Conservation (phyloP, 1,140 invertebrate species). For the Lethocerus indicus region DNA sequence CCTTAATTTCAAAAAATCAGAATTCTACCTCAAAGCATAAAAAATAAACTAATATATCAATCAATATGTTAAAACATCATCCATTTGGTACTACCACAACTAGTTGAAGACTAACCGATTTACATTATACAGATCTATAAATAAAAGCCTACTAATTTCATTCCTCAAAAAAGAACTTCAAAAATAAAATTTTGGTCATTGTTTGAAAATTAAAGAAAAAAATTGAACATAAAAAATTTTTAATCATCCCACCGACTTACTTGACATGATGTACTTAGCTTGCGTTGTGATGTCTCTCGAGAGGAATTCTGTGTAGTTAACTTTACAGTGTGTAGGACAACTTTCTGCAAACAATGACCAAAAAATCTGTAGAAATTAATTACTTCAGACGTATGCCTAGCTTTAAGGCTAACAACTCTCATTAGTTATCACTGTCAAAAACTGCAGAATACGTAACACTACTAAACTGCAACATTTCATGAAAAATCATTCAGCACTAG, state of each 20-base stretch:
- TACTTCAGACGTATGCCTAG: no score
- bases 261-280: slow-evolving; percentile 42
- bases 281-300: slow-evolving; percentile 35
- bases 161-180: background rate
- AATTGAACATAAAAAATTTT: background rate
- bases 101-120: no score
- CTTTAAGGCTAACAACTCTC: no score
- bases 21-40: background rate
- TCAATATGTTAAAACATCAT: background rate
- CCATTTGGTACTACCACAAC: no score
- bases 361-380: no score
- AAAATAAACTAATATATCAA: background rate
- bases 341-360: slow-evolving; percentile 17
- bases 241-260: no score
- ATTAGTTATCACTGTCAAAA: no score
- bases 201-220: background rate
- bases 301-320: slow-evolving; percentile 37
- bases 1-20: background rate
- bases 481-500: slow-evolving; percentile 2
- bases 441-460: no score
- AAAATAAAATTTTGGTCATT: slow-evolving; percentile 9
- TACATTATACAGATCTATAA: no score
- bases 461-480: no score
- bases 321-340: slow-evolving; percentile 40
- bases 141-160: no score